Evolutionary conservation across 1,140 invertebrate genomes (phyloP).

Genomic region (Phenacoccus solenopsis): DNA sequence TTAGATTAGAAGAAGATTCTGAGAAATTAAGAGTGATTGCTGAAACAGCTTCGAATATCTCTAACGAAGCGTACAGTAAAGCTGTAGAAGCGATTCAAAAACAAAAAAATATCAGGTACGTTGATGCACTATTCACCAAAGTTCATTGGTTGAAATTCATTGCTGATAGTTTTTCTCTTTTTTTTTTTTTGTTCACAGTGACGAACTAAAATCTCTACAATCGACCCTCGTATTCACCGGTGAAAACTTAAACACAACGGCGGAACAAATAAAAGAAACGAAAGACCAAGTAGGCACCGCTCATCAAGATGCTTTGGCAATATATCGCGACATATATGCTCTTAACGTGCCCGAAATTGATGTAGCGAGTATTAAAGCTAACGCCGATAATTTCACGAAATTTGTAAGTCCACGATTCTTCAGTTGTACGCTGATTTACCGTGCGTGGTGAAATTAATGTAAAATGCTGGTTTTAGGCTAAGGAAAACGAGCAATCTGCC

Average conservation of each 20-base stretch:
- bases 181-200: slow-evolving; percentile 28
- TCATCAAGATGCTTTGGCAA: slow-evolving; percentile 62
- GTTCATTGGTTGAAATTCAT: neutral
- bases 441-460: neutral
- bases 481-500: slow-evolving; percentile 28
- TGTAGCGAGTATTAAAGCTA: slow-evolving; percentile 48
- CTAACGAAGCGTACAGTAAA: slow-evolving; percentile 61
- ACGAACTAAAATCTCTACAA: slow-evolving; percentile 43
- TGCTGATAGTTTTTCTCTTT: slow-evolving; percentile 23
- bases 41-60: slow-evolving; percentile 68
- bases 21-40: slow-evolving; percentile 61
- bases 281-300: slow-evolving; percentile 54
- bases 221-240: slow-evolving; percentile 44
- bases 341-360: slow-evolving; percentile 62
- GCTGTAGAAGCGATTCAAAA: slow-evolving; percentile 66
- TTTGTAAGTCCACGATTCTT: slow-evolving; percentile 39
- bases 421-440: slow-evolving; percentile 4
- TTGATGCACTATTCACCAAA: neutral
- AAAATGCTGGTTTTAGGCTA: slow-evolving; percentile 24
- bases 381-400: slow-evolving; percentile 45
- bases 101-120: slow-evolving; percentile 60
- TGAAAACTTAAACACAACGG: slow-evolving; percentile 51
- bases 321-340: slow-evolving; percentile 61
- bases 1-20: slow-evolving; percentile 55
- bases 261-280: slow-evolving; percentile 54